Percentiles rank a stretch among this genome's conserved stretches.
Conservation (phyloP, 2,797 vertebrate species). For the Enteromius viviparus region DNA sequence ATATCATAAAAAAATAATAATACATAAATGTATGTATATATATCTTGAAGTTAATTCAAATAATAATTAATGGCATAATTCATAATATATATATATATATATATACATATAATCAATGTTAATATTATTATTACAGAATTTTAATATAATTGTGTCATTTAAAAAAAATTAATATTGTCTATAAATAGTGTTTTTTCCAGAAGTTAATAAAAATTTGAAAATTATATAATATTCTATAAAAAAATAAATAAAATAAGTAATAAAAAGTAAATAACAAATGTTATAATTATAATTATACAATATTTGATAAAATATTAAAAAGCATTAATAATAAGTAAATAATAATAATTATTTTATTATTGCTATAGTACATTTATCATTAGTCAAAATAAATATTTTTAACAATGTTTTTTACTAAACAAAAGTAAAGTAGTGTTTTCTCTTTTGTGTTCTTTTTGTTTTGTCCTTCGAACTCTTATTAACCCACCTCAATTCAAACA, state of each 20-base stretch:
- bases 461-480: neutral
- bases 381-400: neutral
- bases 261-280: neutral
- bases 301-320: no score
- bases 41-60: no score
- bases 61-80: neutral
- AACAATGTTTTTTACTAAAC: neutral
- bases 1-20: no score
- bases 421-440: neutral
- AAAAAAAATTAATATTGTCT: neutral
- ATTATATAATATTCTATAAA: neutral
- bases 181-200: neutral
- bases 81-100: neutral
- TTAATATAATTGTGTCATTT: neutral
- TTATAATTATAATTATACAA: no score
- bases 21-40: no score
- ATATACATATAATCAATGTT: no score
- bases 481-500: neutral
- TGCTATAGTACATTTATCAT: neutral
- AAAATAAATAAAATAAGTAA: no score
- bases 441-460: neutral
- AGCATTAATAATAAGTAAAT: neutral
- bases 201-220: neutral
- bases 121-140: neutral
- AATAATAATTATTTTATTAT: neutral